Percentiles rank a stretch among this genome's conserved stretches.
phyloP scores from a whole-genome alignment of 1,140 invertebrate species.

The Lordiphosa collinella region DNA sequence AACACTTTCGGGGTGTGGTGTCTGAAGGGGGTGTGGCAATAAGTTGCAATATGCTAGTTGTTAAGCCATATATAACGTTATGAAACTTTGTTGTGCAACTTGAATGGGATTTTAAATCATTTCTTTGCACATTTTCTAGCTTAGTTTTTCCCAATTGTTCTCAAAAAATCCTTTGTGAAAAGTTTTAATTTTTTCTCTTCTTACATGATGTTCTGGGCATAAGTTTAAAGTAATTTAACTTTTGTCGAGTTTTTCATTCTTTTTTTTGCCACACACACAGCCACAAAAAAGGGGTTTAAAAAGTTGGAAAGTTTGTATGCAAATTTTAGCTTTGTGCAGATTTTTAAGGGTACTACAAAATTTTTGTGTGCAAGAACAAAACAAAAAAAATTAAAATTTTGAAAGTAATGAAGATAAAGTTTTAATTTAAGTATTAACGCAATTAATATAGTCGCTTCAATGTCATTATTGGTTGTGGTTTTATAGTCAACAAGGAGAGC shows the following conservation, averaged over 20 bases:
- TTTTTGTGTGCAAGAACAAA: slow-evolving; percentile 18
- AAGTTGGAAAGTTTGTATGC: slow-evolving; percentile 41
- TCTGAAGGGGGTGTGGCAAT: not conserved
- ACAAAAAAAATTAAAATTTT: slow-evolving; percentile 22
- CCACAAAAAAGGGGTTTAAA: slow-evolving; percentile 12
- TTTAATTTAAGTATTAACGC: not conserved
- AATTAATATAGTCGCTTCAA: not conserved
- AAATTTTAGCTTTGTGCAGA: slow-evolving; percentile 24
- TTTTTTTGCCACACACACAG: slow-evolving; percentile 7
- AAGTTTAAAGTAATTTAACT: slow-evolving; percentile 74
- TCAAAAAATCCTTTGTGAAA: slow-evolving; percentile 22
- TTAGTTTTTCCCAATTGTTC: slow-evolving; percentile 26
- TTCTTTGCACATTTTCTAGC: not conserved
- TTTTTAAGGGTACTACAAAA: slow-evolving; percentile 37
- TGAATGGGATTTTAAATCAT: slow-evolving; percentile 1
- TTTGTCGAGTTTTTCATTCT: slow-evolving; percentile 43
- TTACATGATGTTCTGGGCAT: slow-evolving; percentile 35
- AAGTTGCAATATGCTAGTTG: slow-evolving; percentile 28
- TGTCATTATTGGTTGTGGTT: too few relatives aligned
- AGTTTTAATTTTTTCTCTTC: slow-evolving; percentile 37
- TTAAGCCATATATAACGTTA: not conserved
- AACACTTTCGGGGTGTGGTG: too few relatives aligned
- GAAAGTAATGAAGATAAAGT: slow-evolving; percentile 34
- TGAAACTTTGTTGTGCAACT: not conserved
- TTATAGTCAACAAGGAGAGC: too few relatives aligned